A percentile compares a stretch with the other conserved stretches of the same genome.
phyloP scores from a whole-genome alignment of 2,113 vertebrate genomes.

The Limnothrissa miodon region DNA sequence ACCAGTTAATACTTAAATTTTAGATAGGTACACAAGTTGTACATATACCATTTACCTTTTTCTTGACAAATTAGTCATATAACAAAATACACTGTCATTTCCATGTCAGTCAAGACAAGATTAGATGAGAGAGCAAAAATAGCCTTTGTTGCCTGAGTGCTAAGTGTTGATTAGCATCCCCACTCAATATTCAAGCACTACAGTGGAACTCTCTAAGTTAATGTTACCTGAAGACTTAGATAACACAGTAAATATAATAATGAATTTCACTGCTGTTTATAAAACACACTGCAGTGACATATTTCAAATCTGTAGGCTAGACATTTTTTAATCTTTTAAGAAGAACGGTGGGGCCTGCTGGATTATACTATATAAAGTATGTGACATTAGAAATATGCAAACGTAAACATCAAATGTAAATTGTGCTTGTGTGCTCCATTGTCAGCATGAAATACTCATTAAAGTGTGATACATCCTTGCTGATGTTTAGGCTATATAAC shows the following conservation, averaged over 20 bases:
- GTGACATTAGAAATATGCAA: not conserved
- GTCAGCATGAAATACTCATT: not conserved
- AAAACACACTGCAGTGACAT: not conserved
- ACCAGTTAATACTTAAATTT: not conserved
- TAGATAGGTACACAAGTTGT: not conserved
- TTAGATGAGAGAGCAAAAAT: not conserved
- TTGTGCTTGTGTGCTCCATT: not conserved
- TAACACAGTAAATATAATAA: not conserved
- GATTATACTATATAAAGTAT: not conserved
- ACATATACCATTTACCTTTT: not conserved
- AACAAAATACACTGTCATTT: not conserved
- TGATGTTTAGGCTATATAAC: too few species aligned
- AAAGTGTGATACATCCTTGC: conserved; percentile 36
- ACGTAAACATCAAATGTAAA: not conserved
- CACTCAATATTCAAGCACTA: not conserved
- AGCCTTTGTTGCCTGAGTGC: not conserved
- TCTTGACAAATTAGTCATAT: not conserved
- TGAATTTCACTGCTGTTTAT: not conserved
- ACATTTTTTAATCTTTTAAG: not conserved
- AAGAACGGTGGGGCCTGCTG: not conserved
- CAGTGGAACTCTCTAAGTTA: not conserved
- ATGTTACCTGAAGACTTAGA: not conserved
- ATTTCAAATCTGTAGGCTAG: not conserved
- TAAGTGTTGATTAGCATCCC: not conserved
- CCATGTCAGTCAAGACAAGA: not conserved